A percentile compares a stretch with the other conserved stretches of the same genome.
phyloP scores from a whole-genome alignment of 2,113 vertebrate species.

The Alligator mississippiensis region DNA sequence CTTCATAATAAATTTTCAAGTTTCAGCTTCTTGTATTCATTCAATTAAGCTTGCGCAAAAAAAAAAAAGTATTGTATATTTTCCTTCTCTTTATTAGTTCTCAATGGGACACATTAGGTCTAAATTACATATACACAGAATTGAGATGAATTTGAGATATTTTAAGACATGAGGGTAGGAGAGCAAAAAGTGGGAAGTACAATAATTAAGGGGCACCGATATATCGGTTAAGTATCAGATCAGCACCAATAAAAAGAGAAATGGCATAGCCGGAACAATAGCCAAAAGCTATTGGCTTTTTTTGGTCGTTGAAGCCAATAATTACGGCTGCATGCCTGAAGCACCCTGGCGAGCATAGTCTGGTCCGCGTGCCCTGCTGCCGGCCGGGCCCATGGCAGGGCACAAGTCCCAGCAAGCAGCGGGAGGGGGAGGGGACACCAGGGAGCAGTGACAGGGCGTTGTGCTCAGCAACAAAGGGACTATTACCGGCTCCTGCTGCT shows the following conservation, averaged over 20 bases:
- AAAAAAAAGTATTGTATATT: neutral
- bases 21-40: neutral
- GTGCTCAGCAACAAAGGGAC: too few relatives aligned
- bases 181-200: neutral
- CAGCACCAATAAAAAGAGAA: neutral
- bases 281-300: too few relatives aligned
- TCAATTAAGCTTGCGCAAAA: neutral
- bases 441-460: too few relatives aligned
- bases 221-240: neutral
- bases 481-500: too few relatives aligned
- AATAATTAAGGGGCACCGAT: neutral
- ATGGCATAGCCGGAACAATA: too few relatives aligned
- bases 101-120: neutral
- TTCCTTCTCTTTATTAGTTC: neutral
- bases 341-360: too few relatives aligned
- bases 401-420: too few relatives aligned
- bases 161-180: neutral
- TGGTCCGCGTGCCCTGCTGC: too few relatives aligned
- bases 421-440: too few relatives aligned
- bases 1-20: constrained; percentile 6
- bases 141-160: neutral
- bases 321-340: too few relatives aligned
- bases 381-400: too few relatives aligned
- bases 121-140: neutral
- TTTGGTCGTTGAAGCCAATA: too few relatives aligned